A percentile compares a stretch with the other conserved stretches of the same genome.
Conservation (phyloP, 2,113 vertebrate genomes). For the Silurus asotus region DNA sequence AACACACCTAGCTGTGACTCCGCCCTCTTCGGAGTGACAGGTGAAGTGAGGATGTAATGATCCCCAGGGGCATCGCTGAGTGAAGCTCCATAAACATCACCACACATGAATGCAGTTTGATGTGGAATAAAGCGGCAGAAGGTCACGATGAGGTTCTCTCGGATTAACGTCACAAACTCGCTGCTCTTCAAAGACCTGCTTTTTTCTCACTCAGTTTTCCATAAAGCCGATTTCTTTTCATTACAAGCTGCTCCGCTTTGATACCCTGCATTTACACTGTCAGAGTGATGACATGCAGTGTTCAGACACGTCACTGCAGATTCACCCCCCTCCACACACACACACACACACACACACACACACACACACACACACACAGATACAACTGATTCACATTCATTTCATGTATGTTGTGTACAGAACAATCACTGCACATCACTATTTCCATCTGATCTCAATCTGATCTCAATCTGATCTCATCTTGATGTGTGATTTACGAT, state of each 20-base stretch:
- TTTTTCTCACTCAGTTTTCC: constrained; percentile 6
- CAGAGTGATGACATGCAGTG: constrained; percentile 14
- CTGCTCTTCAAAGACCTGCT: constrained; percentile 4
- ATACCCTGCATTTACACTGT: constrained; percentile 28
- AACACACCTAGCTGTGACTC: constrained; percentile 8
- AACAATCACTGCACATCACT: background rate
- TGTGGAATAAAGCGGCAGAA: constrained; percentile 22
- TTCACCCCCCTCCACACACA: constrained; percentile 15
- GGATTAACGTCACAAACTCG: constrained; percentile 18
- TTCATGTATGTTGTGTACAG: constrained; percentile 2
- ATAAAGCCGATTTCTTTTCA: constrained; percentile 34
- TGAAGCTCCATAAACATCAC: constrained; percentile 26
- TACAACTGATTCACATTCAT: constrained; percentile 1
- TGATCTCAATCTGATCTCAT: background rate
- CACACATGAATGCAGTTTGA: constrained; percentile 19
- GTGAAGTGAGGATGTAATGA: constrained; percentile 30
- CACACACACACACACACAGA: constrained; percentile 1
- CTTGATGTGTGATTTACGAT: background rate
- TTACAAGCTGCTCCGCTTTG: constrained; percentile 23
- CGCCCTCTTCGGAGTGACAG: constrained; percentile 5
- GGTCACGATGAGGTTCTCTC: constrained; percentile 1
- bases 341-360: constrained; percentile 19
- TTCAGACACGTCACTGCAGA: constrained; percentile 24
- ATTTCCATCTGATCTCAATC: background rate
- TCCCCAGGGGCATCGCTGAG: constrained; percentile 2